Evolutionary conservation across 2,888 invertebrate species (phyloP).

Genomic region (Petrolisthes manimaculis): DNA sequence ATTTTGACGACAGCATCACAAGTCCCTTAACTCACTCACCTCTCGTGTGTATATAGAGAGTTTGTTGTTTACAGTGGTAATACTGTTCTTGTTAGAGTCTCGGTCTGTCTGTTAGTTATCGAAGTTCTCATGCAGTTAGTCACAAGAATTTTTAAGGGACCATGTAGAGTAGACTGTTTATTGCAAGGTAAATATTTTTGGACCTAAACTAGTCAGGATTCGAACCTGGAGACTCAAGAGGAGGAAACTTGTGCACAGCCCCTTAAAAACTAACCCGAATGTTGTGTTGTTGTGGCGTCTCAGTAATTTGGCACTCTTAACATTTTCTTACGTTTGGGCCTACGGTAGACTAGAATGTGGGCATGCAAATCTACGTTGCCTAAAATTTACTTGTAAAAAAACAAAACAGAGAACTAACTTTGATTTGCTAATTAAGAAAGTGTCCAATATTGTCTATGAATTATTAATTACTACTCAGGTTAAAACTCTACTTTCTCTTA

Average conservation of each 20-base stretch:
- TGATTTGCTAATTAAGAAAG: background rate
- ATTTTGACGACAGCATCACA: too few relatives aligned
- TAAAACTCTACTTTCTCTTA: background rate
- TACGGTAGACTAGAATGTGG: conserved; percentile 18
- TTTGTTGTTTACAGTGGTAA: too few relatives aligned
- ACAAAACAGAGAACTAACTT: background rate
- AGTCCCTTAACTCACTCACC: too few relatives aligned
- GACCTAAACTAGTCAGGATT: too few relatives aligned
- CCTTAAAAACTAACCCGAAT: conserved; percentile 30
- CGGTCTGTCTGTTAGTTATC: too few relatives aligned
- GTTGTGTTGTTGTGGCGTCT: conserved; percentile 36
- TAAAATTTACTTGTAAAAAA: background rate
- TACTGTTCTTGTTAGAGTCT: too few relatives aligned
- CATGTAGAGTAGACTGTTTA: too few relatives aligned
- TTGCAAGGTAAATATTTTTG: too few relatives aligned
- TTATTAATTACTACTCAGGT: background rate
- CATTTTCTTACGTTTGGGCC: conserved; percentile 29
- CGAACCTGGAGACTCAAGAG: background rate
- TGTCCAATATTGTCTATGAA: background rate
- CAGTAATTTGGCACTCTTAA: conserved; percentile 21
- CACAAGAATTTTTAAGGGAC: too few relatives aligned
- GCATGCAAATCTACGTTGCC: conserved; percentile 3
- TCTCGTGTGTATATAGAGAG: too few relatives aligned
- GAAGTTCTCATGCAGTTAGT: too few relatives aligned
- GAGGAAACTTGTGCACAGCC: conserved; percentile 39